Conservation (phyloP, 1,140 invertebrate genomes). For the Drosophila neocordata region DNA sequence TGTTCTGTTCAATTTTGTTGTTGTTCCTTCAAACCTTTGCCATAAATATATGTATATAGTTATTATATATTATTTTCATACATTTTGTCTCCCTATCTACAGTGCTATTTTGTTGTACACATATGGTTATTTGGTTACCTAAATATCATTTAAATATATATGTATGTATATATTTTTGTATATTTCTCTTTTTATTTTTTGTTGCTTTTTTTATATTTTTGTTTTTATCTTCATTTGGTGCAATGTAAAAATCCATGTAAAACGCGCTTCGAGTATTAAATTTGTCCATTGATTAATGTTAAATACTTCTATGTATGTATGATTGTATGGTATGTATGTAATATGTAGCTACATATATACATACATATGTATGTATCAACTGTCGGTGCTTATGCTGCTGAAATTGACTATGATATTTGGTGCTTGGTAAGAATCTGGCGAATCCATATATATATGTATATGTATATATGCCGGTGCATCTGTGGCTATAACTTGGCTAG, state of each 20-base stretch:
- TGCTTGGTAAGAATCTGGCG: constrained; percentile 63
- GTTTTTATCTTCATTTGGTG: constrained; percentile 54
- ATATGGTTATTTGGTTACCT: constrained; percentile 49
- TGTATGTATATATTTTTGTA: constrained; percentile 51
- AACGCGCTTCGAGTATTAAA: constrained; percentile 67
- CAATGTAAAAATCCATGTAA: constrained; percentile 80
- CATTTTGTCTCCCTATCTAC: constrained; percentile 73
- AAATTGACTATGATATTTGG: constrained; percentile 44
- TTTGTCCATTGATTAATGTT: constrained; percentile 58
- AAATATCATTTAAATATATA: constrained; percentile 47
- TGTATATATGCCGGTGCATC: constrained; percentile 35
- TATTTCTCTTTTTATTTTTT: constrained; percentile 44
- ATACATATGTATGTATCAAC: neutral
- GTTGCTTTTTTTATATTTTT: constrained; percentile 35
- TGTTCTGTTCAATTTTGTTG: constrained; percentile 55
- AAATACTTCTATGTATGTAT: constrained; percentile 45
- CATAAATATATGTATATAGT: constrained; percentile 49
- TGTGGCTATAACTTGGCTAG: constrained; percentile 26
- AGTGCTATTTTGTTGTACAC: constrained; percentile 62
- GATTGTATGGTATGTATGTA: constrained; percentile 15
- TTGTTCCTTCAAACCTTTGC: constrained; percentile 66
- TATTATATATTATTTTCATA: constrained; percentile 52
- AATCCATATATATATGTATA: constrained; percentile 7
- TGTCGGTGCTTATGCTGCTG: constrained; percentile 10
- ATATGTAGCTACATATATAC: neutral